A percentile compares a stretch with the other conserved stretches of the same genome.
These are phyloP conservation scores for Ormyrus thymus DNA, from an alignment of 2,888 invertebrate species.

Conservation along the genomic window DNA sequence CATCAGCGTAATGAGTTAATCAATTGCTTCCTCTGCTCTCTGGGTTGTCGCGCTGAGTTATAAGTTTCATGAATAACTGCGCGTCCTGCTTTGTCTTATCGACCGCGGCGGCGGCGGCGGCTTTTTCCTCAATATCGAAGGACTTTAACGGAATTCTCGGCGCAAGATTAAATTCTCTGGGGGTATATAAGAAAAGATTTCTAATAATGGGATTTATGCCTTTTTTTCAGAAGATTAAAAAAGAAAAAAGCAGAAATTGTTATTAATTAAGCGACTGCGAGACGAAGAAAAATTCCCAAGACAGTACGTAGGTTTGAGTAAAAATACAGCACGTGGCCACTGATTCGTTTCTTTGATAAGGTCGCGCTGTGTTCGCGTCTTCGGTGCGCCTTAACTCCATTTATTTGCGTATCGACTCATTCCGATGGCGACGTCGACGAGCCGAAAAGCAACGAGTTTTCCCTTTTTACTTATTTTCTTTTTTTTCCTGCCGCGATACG, in stretches of 20 bases:
- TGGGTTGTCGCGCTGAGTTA: constrained; percentile 20
- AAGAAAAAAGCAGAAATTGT: too few species aligned
- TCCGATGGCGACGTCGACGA: constrained; percentile 40
- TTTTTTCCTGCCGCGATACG: constrained; percentile 8
- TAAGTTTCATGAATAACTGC: constrained; percentile 42
- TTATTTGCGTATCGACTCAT: constrained; percentile 61
- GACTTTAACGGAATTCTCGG: constrained; percentile 26
- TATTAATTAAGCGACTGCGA: too few species aligned
- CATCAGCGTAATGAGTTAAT: constrained; percentile 11
- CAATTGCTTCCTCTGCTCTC: constrained; percentile 8
- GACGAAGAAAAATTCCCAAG: neutral
- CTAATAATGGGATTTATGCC: neutral
- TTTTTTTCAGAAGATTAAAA: too few species aligned
- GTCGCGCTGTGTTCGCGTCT: constrained; percentile 34
- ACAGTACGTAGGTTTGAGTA: neutral
- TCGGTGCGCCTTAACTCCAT: constrained; percentile 50
- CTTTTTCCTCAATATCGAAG: constrained; percentile 6
- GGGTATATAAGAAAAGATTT: constrained; percentile 4
- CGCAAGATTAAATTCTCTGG: constrained; percentile 41
- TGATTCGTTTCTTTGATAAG: constrained; percentile 37
- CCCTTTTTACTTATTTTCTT: neutral
- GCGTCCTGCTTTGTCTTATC: constrained; percentile 33
- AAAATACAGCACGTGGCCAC: constrained; percentile 17
- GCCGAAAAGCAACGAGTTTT: constrained; percentile 42
- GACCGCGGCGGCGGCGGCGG: neutral